Evolutionary conservation across 2,113 vertebrate species (phyloP).

Genomic region (Spheniscus mendiculus): DNA sequence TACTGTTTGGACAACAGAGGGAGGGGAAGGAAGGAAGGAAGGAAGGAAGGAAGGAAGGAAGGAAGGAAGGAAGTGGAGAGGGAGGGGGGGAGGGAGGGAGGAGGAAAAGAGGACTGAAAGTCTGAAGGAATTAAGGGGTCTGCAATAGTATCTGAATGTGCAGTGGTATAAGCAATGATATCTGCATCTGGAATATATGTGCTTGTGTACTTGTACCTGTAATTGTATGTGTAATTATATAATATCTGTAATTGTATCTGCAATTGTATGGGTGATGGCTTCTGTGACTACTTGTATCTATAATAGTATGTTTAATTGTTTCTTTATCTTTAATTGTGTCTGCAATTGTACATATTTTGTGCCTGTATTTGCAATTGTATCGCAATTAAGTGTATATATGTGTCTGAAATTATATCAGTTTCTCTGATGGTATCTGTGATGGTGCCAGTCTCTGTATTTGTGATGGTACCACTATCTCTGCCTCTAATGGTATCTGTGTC

Average conservation of each 20-base stretch:
- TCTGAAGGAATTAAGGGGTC: background rate
- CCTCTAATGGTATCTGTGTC: background rate
- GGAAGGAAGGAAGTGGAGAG: too few relatives aligned
- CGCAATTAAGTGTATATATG: background rate
- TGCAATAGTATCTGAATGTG: background rate
- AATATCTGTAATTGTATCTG: background rate
- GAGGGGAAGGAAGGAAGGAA: too few relatives aligned
- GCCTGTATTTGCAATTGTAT: background rate
- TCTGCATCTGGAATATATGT: background rate
- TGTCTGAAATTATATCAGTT: background rate
- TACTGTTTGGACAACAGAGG: background rate
- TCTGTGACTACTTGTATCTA: background rate
- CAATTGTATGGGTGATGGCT: background rate
- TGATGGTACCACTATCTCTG: background rate
- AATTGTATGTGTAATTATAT: background rate
- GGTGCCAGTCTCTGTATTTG: background rate
- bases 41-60: too few relatives aligned
- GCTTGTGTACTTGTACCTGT: background rate
- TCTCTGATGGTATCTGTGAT: background rate
- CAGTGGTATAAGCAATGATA: background rate
- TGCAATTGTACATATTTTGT: background rate
- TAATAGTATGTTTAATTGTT: background rate
- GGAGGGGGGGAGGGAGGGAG: background rate
- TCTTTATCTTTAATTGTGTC: background rate
- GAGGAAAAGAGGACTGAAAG: background rate